phyloP scores from a whole-genome alignment of 2,113 vertebrate genomes.

The Verasper variegatus region DNA sequence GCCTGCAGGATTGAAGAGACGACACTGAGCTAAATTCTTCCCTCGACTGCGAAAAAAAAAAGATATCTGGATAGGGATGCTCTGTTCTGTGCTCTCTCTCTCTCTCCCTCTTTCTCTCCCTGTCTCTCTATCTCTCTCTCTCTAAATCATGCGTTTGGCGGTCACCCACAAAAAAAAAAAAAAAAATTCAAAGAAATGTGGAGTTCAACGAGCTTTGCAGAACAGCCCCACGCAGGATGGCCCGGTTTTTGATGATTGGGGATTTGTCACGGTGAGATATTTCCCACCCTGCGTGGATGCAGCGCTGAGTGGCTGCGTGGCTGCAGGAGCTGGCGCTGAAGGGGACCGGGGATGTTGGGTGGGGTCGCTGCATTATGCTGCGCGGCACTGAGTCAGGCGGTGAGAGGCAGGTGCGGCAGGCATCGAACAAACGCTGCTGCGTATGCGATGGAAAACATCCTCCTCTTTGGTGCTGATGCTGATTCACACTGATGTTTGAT shows the following conservation, averaged over 20 bases:
- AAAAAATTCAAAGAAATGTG: neutral
- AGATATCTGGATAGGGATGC: slow-evolving; percentile 30
- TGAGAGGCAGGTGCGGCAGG: slow-evolving; percentile 75
- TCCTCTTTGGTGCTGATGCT: neutral
- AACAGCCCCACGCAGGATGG: slow-evolving; percentile 25
- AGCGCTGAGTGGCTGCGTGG: slow-evolving; percentile 34
- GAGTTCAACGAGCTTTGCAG: slow-evolving; percentile 12
- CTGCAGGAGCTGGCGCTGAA: slow-evolving; percentile 26
- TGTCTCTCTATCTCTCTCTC: neutral
- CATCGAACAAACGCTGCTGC: slow-evolving; percentile 36
- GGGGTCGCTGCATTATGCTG: slow-evolving; percentile 87
- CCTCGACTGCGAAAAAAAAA: slow-evolving; percentile 52
- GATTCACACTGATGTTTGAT: neutral
- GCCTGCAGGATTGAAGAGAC: slow-evolving; percentile 27
- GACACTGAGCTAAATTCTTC: slow-evolving; percentile 52
- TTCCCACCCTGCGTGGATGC: slow-evolving; percentile 24
- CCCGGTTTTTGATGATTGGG: slow-evolving; percentile 43
- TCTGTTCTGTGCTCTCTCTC: neutral
- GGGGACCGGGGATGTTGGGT: slow-evolving; percentile 81
- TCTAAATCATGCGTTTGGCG: slow-evolving; percentile 37
- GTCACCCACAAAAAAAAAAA: slow-evolving; percentile 39
- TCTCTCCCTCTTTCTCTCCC: slow-evolving; percentile 1
- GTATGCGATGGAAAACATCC: neutral
- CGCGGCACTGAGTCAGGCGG: slow-evolving; percentile 73
- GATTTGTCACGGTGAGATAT: slow-evolving; percentile 50